phyloP scores from a whole-genome alignment of 2,797 vertebrate species.

The Gymnothorax javanicus region DNA sequence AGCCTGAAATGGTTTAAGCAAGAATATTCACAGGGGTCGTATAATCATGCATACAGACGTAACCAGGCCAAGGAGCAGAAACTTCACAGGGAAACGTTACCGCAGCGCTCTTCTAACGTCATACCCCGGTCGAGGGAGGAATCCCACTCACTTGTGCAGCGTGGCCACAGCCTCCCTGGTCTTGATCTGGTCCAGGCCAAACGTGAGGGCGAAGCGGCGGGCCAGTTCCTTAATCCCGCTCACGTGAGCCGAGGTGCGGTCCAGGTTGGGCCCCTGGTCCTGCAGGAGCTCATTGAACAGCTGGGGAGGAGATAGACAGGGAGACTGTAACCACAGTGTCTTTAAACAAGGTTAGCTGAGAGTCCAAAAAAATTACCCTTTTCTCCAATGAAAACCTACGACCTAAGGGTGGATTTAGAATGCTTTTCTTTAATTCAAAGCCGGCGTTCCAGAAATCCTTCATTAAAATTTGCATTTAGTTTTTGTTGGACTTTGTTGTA shows the following conservation, averaged over 20 bases:
- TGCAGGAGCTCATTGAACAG: constrained; percentile 97
- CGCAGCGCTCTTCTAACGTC: not conserved
- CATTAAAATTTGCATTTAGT: too few relatives aligned
- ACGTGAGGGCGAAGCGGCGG: constrained; percentile 95
- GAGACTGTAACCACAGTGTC: not conserved
- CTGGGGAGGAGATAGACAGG: constrained; percentile 61
- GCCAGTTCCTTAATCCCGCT: constrained; percentile 98
- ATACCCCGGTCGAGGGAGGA: not conserved
- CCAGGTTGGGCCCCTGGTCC: constrained; percentile 95
- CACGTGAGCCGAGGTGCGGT: constrained; percentile 94
- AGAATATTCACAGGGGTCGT: too few relatives aligned
- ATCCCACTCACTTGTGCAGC: constrained; percentile 90
- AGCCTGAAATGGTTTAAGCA: too few relatives aligned
- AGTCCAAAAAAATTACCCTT: not conserved
- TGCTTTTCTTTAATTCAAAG: too few relatives aligned
- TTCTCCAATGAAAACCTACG: not conserved
- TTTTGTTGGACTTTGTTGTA: too few relatives aligned
- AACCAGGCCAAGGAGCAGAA: not conserved
- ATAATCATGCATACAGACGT: not conserved
- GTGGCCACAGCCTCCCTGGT: constrained; percentile 97
- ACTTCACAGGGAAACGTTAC: not conserved
- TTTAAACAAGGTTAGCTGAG: not conserved
- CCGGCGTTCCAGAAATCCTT: too few relatives aligned
- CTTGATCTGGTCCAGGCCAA: constrained; percentile 98
- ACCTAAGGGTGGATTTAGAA: not conserved